These are phyloP conservation scores for Euphydryas editha DNA, from an alignment of 2,888 invertebrate species.

Conservation along the genomic window DNA sequence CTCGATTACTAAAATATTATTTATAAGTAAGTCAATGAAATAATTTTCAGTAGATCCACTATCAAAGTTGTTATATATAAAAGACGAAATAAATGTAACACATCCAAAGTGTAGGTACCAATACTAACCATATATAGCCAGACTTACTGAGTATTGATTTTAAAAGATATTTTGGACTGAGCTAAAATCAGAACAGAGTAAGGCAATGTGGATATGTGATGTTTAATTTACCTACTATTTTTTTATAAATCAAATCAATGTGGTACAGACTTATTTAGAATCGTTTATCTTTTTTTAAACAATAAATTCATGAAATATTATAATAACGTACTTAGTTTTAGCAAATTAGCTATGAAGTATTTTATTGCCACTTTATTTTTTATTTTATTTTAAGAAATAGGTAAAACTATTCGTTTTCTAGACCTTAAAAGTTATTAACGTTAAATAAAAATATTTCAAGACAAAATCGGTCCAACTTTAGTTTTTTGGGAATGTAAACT, in stretches of 20 bases:
- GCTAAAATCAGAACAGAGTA: conserved; percentile 54
- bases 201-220: conserved; percentile 10
- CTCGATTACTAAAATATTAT: too few species aligned
- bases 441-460: too few species aligned
- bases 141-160: conserved; percentile 59
- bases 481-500: too few species aligned
- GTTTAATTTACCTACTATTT: not conserved
- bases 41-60: too few species aligned
- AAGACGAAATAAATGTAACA: not conserved
- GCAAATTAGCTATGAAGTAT: not conserved
- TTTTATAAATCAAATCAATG: not conserved
- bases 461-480: too few species aligned
- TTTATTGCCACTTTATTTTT: not conserved
- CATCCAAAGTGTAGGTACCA: conserved; percentile 8
- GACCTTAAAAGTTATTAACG: too few species aligned
- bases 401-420: too few species aligned
- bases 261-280: not conserved
- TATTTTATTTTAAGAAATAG: not conserved
- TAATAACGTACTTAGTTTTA: not conserved
- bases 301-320: not conserved
- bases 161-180: conserved; percentile 60
- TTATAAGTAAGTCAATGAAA: too few species aligned
- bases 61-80: not conserved
- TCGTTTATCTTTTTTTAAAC: not conserved
- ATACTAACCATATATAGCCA: conserved; percentile 20